phyloP scores from a whole-genome alignment of 1,140 invertebrate species.

The Drosophila busckii region DNA sequence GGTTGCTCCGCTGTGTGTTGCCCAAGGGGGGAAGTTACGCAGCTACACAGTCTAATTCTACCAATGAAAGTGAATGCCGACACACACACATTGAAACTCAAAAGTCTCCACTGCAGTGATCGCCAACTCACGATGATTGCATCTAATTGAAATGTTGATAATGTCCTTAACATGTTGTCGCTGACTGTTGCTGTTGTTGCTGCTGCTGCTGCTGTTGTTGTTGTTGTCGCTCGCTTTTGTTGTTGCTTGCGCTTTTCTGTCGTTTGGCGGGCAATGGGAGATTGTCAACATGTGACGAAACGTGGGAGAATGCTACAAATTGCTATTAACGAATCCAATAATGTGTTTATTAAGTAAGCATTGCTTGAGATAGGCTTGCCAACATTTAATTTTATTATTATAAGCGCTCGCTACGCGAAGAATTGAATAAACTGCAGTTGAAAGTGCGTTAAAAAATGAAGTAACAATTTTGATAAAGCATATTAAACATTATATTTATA shows the following conservation, averaged over 20 bases:
- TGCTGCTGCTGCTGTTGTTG: conserved; percentile 11
- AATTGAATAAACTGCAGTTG: no score
- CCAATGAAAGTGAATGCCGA: conserved; percentile 62
- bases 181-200: conserved; percentile 23
- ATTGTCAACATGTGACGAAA: conserved; percentile 10
- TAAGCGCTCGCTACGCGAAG: no score
- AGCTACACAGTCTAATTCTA: conserved; percentile 56
- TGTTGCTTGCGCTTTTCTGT: conserved; percentile 44
- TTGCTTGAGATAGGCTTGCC: no score
- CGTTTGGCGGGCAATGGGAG: neutral
- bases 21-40: conserved; percentile 65
- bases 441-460: no score
- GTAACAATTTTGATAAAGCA: no score
- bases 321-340: conserved; percentile 3
- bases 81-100: conserved; percentile 10
- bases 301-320: conserved; percentile 27
- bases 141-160: conserved; percentile 73
- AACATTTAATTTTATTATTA: no score
- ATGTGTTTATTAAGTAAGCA: no score
- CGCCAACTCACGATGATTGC: conserved; percentile 59
- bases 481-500: no score
- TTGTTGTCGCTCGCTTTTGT: conserved; percentile 16
- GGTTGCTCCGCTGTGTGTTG: conserved; percentile 33
- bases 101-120: conserved; percentile 41
- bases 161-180: conserved; percentile 63